Base-by-base conservation (phyloP, 2,797 vertebrate species). In the Acanthiza pusilla region DNA sequence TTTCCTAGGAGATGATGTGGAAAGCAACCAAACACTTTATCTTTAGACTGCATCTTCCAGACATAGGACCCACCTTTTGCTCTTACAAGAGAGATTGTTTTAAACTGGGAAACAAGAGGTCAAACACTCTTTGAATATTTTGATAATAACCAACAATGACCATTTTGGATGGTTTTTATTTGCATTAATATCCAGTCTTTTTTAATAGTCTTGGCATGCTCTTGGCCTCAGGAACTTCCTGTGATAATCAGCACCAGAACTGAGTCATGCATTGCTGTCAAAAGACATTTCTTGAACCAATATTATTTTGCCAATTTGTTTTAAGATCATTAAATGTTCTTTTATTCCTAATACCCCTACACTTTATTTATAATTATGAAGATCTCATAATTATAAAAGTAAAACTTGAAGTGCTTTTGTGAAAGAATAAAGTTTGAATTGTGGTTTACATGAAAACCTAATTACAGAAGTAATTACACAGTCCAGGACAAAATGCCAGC, bases 231-330 rank as follows among this genome's bases (percentile, higher is more conserved):
- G 89, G 53, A 89, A 84, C 73, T 94, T 90, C 62, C 88, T 94
- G 82, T 62, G 36, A 81, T 90, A 94, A 89, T 90, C 51, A 91
- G 66, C 67, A 91, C 54, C 86, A 94, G 92, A 84, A 62, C 58
- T 58, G 61, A 84, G 86, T 78, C 72, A 88, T 30, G 15, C 10
- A 2, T 68, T 55, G 62, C 32, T 89, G 86, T 93, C 66, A 92
- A 76, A 91, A 89, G 13, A 9, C 42, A 72, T 70, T 91, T 68
- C 58, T 88, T 73, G 67, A 89, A 77, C 10, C 11, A 73, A 17
- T 50, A 89, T 27, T 3, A 68, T 66, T 93, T 88, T 60, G 29
- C 26, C 38, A 63, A 20, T 40, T 81, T 55, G 9, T 61, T 91
- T 60, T 58, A 80, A 84, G 51, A n/a, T 62, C 21, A 43, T 58